These are phyloP conservation scores for Dynastes tityus DNA, from an alignment of 2,888 invertebrate species.

Conservation along the genomic window DNA sequence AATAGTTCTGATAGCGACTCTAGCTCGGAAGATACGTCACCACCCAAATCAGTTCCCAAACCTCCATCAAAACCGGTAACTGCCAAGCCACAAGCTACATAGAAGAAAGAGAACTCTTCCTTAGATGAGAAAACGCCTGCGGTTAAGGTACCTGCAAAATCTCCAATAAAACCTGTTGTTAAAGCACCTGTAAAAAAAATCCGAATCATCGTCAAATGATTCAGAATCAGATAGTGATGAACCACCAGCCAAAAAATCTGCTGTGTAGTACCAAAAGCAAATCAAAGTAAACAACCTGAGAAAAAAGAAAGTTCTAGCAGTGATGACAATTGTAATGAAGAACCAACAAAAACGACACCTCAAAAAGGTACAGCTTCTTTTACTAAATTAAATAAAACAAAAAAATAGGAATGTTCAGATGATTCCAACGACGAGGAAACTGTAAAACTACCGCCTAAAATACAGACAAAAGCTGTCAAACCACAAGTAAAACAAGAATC, in stretches of 20 bases:
- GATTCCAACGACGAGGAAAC: constrained; percentile 56
- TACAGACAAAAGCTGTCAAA: constrained; percentile 46
- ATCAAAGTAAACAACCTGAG: constrained; percentile 51
- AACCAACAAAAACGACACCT: constrained; percentile 54
- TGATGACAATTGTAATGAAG: constrained; percentile 65
- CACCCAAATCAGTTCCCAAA: constrained; percentile 40
- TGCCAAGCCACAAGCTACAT: constrained; percentile 51
- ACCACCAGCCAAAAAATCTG: constrained; percentile 55
- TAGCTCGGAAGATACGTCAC: constrained; percentile 53
- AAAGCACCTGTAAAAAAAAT: constrained; percentile 50
- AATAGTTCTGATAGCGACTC: constrained; percentile 59
- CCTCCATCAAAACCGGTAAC: background rate
- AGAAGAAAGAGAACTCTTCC: constrained; percentile 57
- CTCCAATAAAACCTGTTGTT: background rate
- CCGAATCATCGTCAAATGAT: constrained; percentile 56
- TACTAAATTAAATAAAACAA: constrained; percentile 52
- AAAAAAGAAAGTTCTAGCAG: constrained; percentile 64
- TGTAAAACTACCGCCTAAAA: constrained; percentile 35
- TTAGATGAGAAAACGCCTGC: constrained; percentile 52
- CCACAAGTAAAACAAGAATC: constrained; percentile 54
- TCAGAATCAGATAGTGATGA: constrained; percentile 66
- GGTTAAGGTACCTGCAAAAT: constrained; percentile 1
- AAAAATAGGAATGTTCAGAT: constrained; percentile 57
- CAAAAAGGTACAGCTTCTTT: constrained; percentile 49
- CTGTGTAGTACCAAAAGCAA: constrained; percentile 57